phyloP scores from a whole-genome alignment of 2,888 invertebrate species.

The Pollenia angustigena region DNA sequence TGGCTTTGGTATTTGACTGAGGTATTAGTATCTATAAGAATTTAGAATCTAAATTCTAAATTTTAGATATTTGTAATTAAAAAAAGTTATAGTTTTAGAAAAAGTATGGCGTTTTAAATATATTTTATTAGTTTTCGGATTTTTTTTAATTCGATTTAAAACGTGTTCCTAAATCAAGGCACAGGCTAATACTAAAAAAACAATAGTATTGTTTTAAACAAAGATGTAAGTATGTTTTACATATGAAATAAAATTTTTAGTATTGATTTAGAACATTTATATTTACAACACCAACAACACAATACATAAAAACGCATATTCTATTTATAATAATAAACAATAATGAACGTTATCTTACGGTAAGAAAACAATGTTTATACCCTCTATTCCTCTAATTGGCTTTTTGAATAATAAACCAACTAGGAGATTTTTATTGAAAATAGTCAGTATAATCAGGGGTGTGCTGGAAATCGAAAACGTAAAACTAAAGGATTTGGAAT shows the following conservation, averaged over 20 bases:
- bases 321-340: no score
- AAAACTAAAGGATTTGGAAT: no score
- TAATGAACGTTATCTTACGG: no score
- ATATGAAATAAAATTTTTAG: background rate
- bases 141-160: slow-evolving; percentile 4
- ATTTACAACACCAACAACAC: slow-evolving; percentile 67
- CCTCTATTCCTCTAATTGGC: no score
- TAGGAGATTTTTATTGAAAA: no score
- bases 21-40: slow-evolving; percentile 34
- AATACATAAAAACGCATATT: no score
- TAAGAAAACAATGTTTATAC: no score
- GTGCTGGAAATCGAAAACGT: no score
- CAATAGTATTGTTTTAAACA: background rate
- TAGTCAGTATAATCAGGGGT: no score
- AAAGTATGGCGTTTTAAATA: background rate
- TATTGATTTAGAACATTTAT: slow-evolving; percentile 52
- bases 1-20: slow-evolving; percentile 8
- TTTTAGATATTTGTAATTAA: background rate
- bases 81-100: background rate
- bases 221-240: background rate
- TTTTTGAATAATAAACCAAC: no score
- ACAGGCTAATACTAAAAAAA: slow-evolving; percentile 51
- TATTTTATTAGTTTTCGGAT: background rate
- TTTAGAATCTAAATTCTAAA: background rate
- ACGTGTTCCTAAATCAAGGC: slow-evolving; percentile 60